Evolutionary conservation across 2,888 invertebrate genomes (phyloP).

Genomic region (Serrognathus titanus): DNA sequence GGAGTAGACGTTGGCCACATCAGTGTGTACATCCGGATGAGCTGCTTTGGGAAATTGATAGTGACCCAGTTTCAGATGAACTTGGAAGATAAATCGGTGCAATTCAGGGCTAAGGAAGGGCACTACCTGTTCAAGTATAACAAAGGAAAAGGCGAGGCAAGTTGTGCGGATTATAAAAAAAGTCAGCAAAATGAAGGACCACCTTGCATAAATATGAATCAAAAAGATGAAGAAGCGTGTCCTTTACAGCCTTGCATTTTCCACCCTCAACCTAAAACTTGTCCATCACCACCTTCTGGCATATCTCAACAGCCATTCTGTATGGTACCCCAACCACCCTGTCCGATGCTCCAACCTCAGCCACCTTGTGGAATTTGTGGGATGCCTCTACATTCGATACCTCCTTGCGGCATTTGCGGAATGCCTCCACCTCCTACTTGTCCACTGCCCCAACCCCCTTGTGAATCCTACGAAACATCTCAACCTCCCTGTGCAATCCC

Average conservation of each 20-base stretch:
- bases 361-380: conserved; percentile 3
- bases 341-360: neutral
- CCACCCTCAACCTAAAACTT: neutral
- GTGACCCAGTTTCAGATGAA: conserved; percentile 64
- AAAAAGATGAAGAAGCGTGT: conserved; percentile 43
- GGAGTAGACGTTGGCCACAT: conserved; percentile 57
- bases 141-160: conserved; percentile 37
- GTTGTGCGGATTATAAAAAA: conserved; percentile 22
- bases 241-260: conserved; percentile 45
- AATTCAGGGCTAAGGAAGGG: conserved; percentile 49
- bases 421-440: conserved; percentile 42
- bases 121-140: conserved; percentile 47
- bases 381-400: conserved; percentile 26
- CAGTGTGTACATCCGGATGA: conserved; percentile 60
- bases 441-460: conserved; percentile 1
- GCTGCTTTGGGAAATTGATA: conserved; percentile 64
- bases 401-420: conserved; percentile 50
- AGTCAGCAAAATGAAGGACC: conserved; percentile 25
- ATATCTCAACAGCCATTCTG: too few species aligned
- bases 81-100: conserved; percentile 45
- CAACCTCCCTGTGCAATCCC: too few species aligned
- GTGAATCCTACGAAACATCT: neutral
- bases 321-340: conserved; percentile 36
- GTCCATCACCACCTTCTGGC: conserved; percentile 30
- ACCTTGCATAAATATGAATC: conserved; percentile 49